These are phyloP conservation scores for Artemia sp. DNA, from an alignment of 2,888 invertebrate species.

Conservation along the genomic window DNA sequence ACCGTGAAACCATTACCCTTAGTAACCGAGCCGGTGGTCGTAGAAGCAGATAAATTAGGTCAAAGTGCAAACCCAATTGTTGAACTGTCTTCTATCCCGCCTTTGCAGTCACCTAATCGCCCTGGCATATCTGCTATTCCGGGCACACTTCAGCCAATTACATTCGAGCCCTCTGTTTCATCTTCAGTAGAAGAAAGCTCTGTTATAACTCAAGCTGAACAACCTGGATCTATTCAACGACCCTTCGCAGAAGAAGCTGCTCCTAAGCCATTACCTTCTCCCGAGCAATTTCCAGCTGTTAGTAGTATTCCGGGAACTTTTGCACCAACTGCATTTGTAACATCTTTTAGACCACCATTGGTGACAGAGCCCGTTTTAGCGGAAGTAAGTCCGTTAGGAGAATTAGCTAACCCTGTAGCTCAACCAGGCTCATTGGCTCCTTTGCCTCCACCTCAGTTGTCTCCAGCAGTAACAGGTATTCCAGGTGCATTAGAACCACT, in stretches of 20 bases:
- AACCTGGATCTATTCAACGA: constrained; percentile 2
- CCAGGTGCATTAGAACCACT: background rate
- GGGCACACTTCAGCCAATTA: background rate
- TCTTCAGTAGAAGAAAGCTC: background rate
- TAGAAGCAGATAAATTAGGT: background rate
- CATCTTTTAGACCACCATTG: background rate
- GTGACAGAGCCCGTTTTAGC: background rate
- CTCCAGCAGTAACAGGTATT: background rate
- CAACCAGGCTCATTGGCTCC: background rate
- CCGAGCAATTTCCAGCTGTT: background rate
- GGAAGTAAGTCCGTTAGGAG: background rate
- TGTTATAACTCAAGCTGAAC: background rate
- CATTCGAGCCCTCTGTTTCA: background rate
- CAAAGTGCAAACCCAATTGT: background rate
- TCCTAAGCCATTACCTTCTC: background rate
- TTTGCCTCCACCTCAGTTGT: background rate
- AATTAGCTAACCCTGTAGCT: background rate
- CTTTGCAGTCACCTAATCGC: background rate
- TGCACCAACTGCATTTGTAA: background rate
- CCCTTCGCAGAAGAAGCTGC: background rate
- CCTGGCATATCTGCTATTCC: background rate
- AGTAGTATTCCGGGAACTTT: background rate
- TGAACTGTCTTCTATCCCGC: background rate
- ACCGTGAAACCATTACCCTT: background rate
- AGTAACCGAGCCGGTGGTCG: background rate